Base-by-base conservation (phyloP, 2,113 vertebrate genomes). In the Pedionomus torquatus region DNA sequence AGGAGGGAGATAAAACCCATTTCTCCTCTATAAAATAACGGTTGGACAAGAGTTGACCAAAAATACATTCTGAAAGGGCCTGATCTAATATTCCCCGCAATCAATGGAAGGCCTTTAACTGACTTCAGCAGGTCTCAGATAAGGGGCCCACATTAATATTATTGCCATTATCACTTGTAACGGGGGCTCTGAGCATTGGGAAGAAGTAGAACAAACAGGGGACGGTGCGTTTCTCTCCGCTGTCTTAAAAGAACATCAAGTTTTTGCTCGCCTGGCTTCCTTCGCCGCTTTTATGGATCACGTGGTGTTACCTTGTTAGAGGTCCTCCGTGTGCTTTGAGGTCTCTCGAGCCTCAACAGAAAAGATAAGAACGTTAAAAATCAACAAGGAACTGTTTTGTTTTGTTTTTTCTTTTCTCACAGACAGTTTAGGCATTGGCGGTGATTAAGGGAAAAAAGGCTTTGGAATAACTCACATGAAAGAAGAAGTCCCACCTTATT, bases 11-110 rank as follows among this genome's bases (percentile, higher is more conserved):
- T 96, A 97, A 93, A 96, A 16, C 63, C 30, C 57, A 17, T 86
- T 95, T 91, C 92, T 95, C 86, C 94, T 52, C 17, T 85, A 90
- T 81, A 89, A 95, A 97, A 58, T 97, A 98, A 97, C 48, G 41
- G 93, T 94, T 96, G 69, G 70, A 81, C 41, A 69, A 89, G 85
- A 70, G 66, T 48, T 96, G 81, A 91, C 94, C 93, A 94, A 94
- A 94, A 95, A 93, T 39, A 79, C 1, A 20, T 88, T 39, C 90
- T 94, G 94, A 97, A 94, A 95, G 83, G 49, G 85, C 61, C 90
- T 95, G 89, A 95, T 96, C 87, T 89, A 91, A 79, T 95, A 93
- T 85, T n/a, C 71, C 44, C 35, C 91, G 65, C 64, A 92, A 94
- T 93, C 95, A 96, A 85, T 95, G 89, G 74, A 91, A 93, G 54